These are phyloP conservation scores for Hylaeus volcanicus DNA, from an alignment of 1,140 invertebrate species.

Conservation along the genomic window DNA sequence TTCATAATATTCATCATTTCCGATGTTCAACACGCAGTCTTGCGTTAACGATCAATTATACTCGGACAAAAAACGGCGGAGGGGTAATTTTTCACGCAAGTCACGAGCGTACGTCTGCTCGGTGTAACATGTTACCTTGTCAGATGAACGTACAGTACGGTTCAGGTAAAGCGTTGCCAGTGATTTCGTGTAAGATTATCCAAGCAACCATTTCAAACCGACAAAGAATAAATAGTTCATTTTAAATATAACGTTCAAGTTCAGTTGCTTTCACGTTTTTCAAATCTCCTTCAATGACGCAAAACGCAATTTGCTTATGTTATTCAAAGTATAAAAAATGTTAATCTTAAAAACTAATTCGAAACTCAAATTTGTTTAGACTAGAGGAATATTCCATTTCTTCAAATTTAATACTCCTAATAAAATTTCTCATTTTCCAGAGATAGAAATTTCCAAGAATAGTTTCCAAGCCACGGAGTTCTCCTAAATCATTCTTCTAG, in stretches of 20 bases:
- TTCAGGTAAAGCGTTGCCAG: background rate
- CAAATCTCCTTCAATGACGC: too few species aligned
- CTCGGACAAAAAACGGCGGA: background rate
- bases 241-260: too few species aligned
- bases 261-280: too few species aligned
- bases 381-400: too few species aligned
- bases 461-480: too few species aligned
- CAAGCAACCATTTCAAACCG: too few species aligned
- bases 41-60: constrained; percentile 18
- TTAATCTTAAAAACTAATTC: too few species aligned
- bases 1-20: constrained; percentile 9
- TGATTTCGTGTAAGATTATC: background rate
- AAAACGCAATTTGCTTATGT: too few species aligned
- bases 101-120: background rate
- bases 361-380: too few species aligned
- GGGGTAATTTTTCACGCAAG: constrained; percentile 5
- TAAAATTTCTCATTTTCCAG: background rate
- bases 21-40: constrained; percentile 1
- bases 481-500: too few species aligned
- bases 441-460: background rate
- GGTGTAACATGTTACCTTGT: constrained; percentile 14
- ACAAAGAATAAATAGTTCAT: background rate
- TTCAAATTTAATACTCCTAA: too few species aligned
- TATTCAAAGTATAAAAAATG: too few species aligned
- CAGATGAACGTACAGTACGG: background rate